Evolutionary conservation across 1,140 invertebrate species (phyloP), one percentile per base, ranked within the genome.

Genomic region (Drosophila simulans): DNA sequence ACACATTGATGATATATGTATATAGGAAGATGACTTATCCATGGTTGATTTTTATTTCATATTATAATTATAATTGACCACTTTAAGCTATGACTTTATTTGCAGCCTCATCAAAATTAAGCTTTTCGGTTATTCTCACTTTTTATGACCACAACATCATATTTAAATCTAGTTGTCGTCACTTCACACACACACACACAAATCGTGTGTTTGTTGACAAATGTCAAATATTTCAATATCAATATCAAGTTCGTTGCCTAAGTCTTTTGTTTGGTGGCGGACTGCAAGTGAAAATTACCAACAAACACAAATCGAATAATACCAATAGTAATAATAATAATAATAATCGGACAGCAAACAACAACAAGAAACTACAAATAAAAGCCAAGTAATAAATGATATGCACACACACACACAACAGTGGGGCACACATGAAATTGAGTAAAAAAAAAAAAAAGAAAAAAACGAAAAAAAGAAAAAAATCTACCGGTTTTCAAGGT

Each of bases 401-500:
- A 75, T 75, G 72, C 70, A 70, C 57, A 81, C 68, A 77, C 58
- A 77, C 51, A 69, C 42, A 60, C 54, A 62, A 27, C 45, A 59
- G 51, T 76, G 56, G 60, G 54, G 48, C 73, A 82, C 80, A 83
- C 59, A 80, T 80, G 52, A 89, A 79, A 83, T 83, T 76, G 62
- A 90, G 64, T 81, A 53, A 79, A 84, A 60, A 62, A 63, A 72
- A 76, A 84, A 81, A 83, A 57, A 72, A 76, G 79, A 45, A 22
- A 65, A 15, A 66, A 57, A 71, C 55, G 53, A 54, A n/a, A 64
- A 63, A 85, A 45, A 69, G 39, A 77, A 56, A 70, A 85, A 89
- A 84, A 89, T 91, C 83, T 91, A 91, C 88, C 88, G 88, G 88
- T 91, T 91, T 91, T 91, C 88, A 91, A 91, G 88, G 88, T 91